Evolutionary conservation across 2,797 vertebrate species (phyloP).

Genomic region (Protosalanx chinensis): DNA sequence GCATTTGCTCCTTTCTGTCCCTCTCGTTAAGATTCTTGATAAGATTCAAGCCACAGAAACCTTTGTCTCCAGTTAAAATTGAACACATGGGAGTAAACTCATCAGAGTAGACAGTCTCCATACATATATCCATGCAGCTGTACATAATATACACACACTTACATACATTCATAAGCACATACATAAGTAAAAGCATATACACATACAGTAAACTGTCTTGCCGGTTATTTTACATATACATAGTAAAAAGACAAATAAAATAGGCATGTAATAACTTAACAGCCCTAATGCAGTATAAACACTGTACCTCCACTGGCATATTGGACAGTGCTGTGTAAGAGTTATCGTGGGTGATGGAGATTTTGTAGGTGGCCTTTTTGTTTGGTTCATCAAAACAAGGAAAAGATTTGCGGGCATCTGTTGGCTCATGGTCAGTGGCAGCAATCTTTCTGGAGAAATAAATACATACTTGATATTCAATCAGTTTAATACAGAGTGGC

Average conservation of each 20-base stretch:
- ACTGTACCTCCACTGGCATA: constrained; percentile 85
- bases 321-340: constrained; percentile 83
- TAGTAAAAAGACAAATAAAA: too few species aligned
- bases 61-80: not conserved
- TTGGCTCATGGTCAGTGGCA: constrained; percentile 95
- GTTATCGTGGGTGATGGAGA: constrained; percentile 79
- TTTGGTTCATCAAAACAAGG: constrained; percentile 98
- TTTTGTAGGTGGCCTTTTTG: constrained; percentile 91
- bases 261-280: too few species aligned
- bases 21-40: not conserved
- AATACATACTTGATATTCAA: too few species aligned
- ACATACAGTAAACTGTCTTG: too few species aligned
- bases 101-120: too few species aligned
- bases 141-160: not conserved
- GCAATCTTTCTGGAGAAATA: constrained; percentile 86
- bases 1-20: not conserved
- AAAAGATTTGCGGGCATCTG: constrained; percentile 94
- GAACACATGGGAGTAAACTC: not conserved
- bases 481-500: too few species aligned
- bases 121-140: too few species aligned
- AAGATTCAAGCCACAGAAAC: not conserved
- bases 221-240: too few species aligned
- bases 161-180: not conserved
- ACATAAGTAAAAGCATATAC: not conserved
- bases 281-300: too few species aligned